phyloP scores from a whole-genome alignment of 1,140 invertebrate genomes.

The Lasioglossum albipes region DNA sequence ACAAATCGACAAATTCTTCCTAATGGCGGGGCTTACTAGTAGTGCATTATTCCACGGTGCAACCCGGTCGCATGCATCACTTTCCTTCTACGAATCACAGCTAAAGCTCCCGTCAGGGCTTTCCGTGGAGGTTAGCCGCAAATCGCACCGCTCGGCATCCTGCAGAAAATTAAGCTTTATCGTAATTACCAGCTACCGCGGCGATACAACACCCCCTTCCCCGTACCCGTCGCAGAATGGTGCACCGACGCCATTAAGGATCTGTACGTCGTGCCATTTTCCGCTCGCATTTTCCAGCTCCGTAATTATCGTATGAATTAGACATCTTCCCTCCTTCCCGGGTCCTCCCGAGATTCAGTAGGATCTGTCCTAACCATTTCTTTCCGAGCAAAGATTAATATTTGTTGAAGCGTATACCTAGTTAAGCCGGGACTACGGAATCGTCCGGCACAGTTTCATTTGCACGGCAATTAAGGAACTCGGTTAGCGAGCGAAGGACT shows the following conservation, averaged over 20 bases:
- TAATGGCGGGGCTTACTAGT: not conserved
- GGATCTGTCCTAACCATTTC: not conserved
- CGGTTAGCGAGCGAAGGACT: too few species aligned
- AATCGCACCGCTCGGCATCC: constrained; percentile 23
- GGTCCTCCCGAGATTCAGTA: not conserved
- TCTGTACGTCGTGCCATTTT: constrained; percentile 48
- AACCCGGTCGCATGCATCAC: not conserved
- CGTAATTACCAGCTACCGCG: constrained; percentile 47
- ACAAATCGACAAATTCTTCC: not conserved
- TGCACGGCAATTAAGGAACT: too few species aligned
- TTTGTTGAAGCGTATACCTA: not conserved
- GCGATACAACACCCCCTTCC: constrained; percentile 31
- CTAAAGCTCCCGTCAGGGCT: not conserved
- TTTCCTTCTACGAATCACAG: constrained; percentile 2
- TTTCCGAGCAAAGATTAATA: not conserved
- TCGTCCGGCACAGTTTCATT: not conserved
- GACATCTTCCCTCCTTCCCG: not conserved
- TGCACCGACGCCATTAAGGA: constrained; percentile 47
- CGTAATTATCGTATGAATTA: constrained; percentile 61
- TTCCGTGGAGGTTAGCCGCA: constrained; percentile 9
- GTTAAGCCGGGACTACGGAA: not conserved
- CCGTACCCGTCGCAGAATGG: not conserved
- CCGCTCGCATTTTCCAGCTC: constrained; percentile 39
- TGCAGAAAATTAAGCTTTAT: constrained; percentile 58
- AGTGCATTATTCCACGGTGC: not conserved